phyloP scores from a whole-genome alignment of 1,140 invertebrate genomes.

The Neodiprion lecontei region DNA sequence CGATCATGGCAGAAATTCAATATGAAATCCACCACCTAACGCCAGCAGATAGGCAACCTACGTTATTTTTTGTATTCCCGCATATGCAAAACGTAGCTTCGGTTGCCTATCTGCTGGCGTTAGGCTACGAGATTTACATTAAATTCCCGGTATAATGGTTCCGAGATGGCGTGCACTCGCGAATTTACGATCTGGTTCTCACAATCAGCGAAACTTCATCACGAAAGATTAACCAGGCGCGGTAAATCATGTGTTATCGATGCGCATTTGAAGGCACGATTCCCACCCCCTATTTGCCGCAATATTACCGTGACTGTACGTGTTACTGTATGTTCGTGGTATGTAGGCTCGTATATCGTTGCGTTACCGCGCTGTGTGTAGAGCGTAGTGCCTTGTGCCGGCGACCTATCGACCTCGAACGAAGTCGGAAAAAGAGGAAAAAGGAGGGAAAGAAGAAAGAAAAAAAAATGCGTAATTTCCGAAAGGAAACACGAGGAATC shows the following conservation, averaged over 20 bases:
- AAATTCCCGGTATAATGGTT: too few species aligned
- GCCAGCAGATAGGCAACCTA: too few species aligned
- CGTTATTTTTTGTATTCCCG: too few species aligned
- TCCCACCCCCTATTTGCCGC: background rate
- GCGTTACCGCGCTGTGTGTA: background rate
- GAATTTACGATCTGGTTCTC: too few species aligned
- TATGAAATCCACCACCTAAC: too few species aligned
- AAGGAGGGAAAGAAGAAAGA: conserved; percentile 7
- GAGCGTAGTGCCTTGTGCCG: background rate
- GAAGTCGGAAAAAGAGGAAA: background rate
- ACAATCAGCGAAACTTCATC: too few species aligned
- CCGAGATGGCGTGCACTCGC: too few species aligned
- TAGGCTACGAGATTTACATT: too few species aligned
- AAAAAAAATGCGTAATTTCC: conserved; percentile 43
- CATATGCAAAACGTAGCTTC: too few species aligned
- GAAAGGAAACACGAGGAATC: conserved; percentile 44
- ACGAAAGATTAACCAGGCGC: background rate
- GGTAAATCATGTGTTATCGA: background rate
- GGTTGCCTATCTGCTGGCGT: too few species aligned
- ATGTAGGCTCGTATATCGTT: background rate
- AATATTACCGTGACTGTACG: background rate
- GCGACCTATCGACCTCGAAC: conserved; percentile 1
- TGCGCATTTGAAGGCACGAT: background rate
- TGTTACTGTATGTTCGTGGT: background rate
- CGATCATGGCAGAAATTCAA: too few species aligned